phyloP scores from a whole-genome alignment of 1,140 invertebrate genomes.

The Trichogramma pretiosum region DNA sequence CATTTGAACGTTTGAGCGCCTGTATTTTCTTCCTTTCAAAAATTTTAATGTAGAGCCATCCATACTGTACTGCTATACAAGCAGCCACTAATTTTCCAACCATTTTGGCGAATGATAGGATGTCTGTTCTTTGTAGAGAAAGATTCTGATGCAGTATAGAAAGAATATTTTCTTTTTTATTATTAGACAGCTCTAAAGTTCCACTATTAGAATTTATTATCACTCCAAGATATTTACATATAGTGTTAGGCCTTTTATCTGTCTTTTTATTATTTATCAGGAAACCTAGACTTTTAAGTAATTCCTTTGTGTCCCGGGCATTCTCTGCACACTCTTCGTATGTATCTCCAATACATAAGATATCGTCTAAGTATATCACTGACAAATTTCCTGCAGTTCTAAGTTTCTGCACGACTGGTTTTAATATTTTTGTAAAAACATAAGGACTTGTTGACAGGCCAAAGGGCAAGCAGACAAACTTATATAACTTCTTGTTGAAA shows the following conservation, averaged over 20 bases:
- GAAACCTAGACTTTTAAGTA: constrained; percentile 22
- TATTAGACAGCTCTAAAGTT: constrained; percentile 1
- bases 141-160: not conserved
- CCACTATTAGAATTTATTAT: constrained; percentile 7
- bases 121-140: constrained; percentile 3
- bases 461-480: constrained; percentile 22
- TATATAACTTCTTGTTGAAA: constrained; percentile 16
- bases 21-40: constrained; percentile 22
- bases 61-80: constrained; percentile 22
- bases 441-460: constrained; percentile 17
- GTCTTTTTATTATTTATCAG: constrained; percentile 22
- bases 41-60: constrained; percentile 21
- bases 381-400: constrained; percentile 12
- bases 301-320: not conserved
- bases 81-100: constrained; percentile 21
- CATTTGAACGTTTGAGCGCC: constrained; percentile 2
- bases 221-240: constrained; percentile 22
- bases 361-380: constrained; percentile 14
- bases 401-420: constrained; percentile 14
- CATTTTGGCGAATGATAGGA: constrained; percentile 21
- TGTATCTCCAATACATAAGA: constrained; percentile 6
- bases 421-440: constrained; percentile 22
- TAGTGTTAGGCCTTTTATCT: constrained; percentile 8
- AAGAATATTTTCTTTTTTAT: constrained; percentile 5
- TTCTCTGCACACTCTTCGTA: constrained; percentile 7